Percentiles rank a stretch among this genome's conserved stretches.
phyloP scores from a whole-genome alignment of 2,888 invertebrate genomes.

The Lasioglossum leucozonium region DNA sequence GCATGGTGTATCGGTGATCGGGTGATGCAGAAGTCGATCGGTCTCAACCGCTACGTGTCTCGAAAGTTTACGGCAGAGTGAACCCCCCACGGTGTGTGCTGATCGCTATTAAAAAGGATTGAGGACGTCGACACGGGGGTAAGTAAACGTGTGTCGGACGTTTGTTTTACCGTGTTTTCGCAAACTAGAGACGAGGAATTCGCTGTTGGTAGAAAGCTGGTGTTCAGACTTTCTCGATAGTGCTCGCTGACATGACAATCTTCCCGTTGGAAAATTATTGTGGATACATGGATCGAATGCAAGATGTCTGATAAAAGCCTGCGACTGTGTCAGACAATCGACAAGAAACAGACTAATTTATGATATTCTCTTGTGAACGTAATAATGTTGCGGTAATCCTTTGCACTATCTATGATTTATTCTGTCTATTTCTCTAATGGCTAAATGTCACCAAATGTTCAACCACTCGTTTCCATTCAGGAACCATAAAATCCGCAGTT shows the following conservation, averaged over 20 bases:
- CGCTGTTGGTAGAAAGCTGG: slow-evolving; percentile 29
- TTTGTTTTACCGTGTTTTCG: not conserved
- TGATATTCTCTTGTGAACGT: not conserved
- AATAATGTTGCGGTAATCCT: not conserved
- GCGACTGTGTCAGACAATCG: not conserved
- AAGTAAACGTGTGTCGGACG: slow-evolving; percentile 10
- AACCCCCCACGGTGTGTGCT: not conserved
- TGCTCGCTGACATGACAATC: not conserved
- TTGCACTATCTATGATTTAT: not conserved
- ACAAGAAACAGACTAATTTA: not conserved
- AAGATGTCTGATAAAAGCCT: not conserved
- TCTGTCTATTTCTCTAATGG: too few relatives aligned
- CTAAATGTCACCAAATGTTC: too few relatives aligned
- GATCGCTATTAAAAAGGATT: not conserved
- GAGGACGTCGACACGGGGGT: slow-evolving; percentile 22
- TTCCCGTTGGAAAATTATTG: not conserved
- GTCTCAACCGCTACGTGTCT: not conserved
- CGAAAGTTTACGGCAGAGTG: not conserved
- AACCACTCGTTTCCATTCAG: too few relatives aligned
- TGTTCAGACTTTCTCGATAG: slow-evolving; percentile 28
- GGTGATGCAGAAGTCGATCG: not conserved
- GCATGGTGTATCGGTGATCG: not conserved
- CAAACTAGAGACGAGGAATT: not conserved
- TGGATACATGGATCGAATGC: not conserved
- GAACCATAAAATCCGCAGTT: too few relatives aligned